Evolutionary conservation across 2,888 invertebrate genomes (phyloP).

Genomic region (Limenitis camilla): DNA sequence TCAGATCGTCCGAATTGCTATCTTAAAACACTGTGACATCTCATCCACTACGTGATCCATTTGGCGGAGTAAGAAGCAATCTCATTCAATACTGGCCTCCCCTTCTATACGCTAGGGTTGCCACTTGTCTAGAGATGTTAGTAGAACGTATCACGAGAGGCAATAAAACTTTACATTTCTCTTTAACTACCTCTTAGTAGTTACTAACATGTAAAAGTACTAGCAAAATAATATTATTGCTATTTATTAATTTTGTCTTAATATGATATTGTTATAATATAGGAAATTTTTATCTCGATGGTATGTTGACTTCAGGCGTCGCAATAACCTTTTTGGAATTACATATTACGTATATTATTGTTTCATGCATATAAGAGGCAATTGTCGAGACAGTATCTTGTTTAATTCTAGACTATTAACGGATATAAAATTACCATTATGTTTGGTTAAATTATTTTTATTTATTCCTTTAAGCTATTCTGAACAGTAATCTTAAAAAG

Average conservation of each 20-base stretch:
- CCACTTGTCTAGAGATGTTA: constrained; percentile 66
- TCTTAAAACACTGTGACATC: constrained; percentile 76
- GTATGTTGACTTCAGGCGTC: too few species aligned
- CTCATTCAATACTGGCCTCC: constrained; percentile 72
- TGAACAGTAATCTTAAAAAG: too few species aligned
- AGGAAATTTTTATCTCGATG: too few species aligned
- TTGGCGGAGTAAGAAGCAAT: constrained; percentile 76
- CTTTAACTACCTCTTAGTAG: constrained; percentile 67
- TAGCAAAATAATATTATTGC: constrained; percentile 46
- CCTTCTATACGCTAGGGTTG: constrained; percentile 47
- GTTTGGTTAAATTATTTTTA: too few species aligned
- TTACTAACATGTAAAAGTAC: constrained; percentile 53
- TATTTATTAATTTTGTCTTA: constrained; percentile 2
- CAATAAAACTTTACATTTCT: constrained; percentile 70
- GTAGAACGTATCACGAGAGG: constrained; percentile 57
- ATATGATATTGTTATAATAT: too few species aligned
- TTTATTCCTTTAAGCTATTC: too few species aligned
- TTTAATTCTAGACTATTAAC: too few species aligned
- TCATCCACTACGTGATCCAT: constrained; percentile 77
- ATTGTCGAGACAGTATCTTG: too few species aligned
- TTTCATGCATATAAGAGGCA: too few species aligned
- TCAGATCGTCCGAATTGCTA: constrained; percentile 65
- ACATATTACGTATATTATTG: too few species aligned
- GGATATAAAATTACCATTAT: too few species aligned
- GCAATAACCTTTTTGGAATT: too few species aligned